Base-by-base conservation (phyloP, 92 coral and sea anemone genomes). In the Heteractis magnifica region DNA sequence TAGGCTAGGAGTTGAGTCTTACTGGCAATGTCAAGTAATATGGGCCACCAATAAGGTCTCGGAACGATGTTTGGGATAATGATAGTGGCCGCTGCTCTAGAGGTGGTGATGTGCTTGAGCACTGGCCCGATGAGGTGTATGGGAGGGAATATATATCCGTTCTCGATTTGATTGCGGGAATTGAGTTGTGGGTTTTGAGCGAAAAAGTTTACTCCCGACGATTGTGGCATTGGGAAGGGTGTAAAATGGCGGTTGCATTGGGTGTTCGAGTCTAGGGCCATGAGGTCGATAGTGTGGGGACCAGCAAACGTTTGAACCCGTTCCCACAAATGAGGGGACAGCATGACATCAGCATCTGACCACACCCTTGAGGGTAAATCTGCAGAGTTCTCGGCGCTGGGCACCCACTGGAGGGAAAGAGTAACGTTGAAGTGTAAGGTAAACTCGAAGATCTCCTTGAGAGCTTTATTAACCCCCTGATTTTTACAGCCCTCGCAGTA, bases 191-290 rank as follows among this genome's bases (percentile, higher is more conserved):
- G 73, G 73, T 79, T 55, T 79, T 79, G 82, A 16, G 82, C 82
- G 7, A 79, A 79, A 21, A 86, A 14, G 48, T 90, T 68, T 20
- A 86, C 85, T 21, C 90, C 90, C 9, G 74, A 23, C 3, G 92
- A 89, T 1, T 56, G 21, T n/a, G 92, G 92, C 4, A 73, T 70
- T 19, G 90, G 90, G 70, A 6, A 78, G 14, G 90, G 86, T 53
- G 92, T 72, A 56, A 86, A 83, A 56, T 90, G 90, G 3, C 86
- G 90, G 56, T 83, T 88, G 50, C 52, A 0, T 84, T 78, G 77
- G 18, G 80, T 74, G 52, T 90, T 86, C 15, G 87, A 86, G 79
- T 86, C 92, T 14, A 90, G 82, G 5, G 88, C 88, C 88, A 90
- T 90, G 10, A 90, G 44, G 68, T 83, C 87, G 9, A 71, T 79